Percentiles rank a stretch among this genome's conserved stretches.
Conservation (phyloP, 2,888 invertebrate genomes). For the Melanotus villosus region DNA sequence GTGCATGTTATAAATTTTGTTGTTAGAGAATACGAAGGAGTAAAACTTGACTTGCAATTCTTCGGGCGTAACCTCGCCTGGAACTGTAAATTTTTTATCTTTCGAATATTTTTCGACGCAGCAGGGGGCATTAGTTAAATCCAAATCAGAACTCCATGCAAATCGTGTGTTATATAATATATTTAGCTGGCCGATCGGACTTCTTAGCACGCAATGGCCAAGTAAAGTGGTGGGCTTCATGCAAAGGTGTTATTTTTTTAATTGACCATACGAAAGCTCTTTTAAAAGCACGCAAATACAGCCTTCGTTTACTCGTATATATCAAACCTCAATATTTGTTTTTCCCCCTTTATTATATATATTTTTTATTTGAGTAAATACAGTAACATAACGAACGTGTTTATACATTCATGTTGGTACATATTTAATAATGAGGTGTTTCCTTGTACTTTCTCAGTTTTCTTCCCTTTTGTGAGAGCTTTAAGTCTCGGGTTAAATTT, state of each 20-base stretch:
- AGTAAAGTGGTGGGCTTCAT: conserved; percentile 1
- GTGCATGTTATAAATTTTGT: conserved; percentile 17
- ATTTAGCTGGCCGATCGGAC: neutral
- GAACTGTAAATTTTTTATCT: neutral
- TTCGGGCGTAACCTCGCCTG: neutral
- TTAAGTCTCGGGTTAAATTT: neutral
- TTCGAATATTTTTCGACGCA: neutral
- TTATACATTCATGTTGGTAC: too few relatives aligned
- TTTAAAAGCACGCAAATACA: neutral
- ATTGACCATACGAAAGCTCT: conserved; percentile 7
- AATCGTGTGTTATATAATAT: neutral
- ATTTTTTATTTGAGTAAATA: too few relatives aligned
- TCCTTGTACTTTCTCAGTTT: neutral
- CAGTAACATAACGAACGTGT: too few relatives aligned
- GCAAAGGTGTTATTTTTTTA: conserved; percentile 19
- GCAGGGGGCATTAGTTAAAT: neutral
- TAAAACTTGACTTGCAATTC: neutral
- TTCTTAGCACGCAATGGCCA: neutral
- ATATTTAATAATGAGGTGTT: too few relatives aligned
- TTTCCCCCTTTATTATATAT: too few relatives aligned
- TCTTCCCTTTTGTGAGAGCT: neutral
- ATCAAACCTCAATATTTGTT: too few relatives aligned
- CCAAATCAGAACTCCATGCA: neutral
- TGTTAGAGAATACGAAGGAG: neutral
- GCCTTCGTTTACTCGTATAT: neutral